Evolutionary conservation across 2,888 invertebrate genomes (phyloP).

Genomic region (Agriopis leucophaearia): DNA sequence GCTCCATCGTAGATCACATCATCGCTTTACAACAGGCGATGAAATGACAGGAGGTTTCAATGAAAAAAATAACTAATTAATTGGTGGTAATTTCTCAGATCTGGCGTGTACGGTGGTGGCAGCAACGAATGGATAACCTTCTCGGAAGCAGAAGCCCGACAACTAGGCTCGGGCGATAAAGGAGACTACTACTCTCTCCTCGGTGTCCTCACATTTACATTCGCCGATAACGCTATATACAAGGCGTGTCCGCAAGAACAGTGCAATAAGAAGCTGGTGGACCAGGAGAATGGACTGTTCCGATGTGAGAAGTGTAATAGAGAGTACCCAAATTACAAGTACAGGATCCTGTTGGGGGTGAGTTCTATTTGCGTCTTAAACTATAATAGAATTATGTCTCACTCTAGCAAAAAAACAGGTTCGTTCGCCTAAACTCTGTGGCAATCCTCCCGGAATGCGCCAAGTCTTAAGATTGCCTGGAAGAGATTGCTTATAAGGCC

Average conservation of each 20-base stretch:
- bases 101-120: conserved; percentile 77
- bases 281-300: conserved; percentile 94
- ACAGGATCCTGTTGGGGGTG: conserved; percentile 93
- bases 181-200: conserved; percentile 93
- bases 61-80: no score
- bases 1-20: no score
- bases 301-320: conserved; percentile 98
- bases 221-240: conserved; percentile 94
- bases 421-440: no score
- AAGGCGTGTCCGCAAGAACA: conserved; percentile 95
- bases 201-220: conserved; percentile 92
- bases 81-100: conserved; percentile 48
- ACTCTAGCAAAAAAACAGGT: no score
- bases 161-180: conserved; percentile 91
- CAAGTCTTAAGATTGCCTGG: no score
- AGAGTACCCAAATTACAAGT: conserved; percentile 94
- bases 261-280: conserved; percentile 98
- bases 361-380: conserved; percentile 64
- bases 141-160: conserved; percentile 89
- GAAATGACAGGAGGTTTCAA: no score
- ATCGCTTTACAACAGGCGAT: no score
- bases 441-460: no score
- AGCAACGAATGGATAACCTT: conserved; percentile 91
- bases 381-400: no score
- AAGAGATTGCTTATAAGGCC: no score